Conservation (phyloP, 1,140 invertebrate genomes). For the Drosophila mauritiana region DNA sequence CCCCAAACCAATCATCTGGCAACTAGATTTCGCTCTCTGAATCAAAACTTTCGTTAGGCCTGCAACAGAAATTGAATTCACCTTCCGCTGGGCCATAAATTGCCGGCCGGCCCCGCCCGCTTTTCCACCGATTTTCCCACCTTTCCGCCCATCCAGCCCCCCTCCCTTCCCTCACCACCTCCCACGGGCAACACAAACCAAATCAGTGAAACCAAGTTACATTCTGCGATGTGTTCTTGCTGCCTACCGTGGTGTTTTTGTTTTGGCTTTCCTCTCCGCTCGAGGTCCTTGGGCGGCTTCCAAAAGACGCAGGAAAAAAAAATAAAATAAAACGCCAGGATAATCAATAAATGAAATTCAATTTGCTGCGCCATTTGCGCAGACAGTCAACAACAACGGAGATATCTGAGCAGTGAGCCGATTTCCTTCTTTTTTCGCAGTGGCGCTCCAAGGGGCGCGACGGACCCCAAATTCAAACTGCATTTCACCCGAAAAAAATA, state of each 20-base stretch:
- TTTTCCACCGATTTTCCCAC: no score
- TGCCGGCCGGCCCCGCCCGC: conserved; percentile 23
- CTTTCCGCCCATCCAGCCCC: not conserved
- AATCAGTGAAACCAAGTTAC: conserved; percentile 59
- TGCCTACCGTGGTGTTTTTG: conserved; percentile 1
- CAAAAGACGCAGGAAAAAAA: conserved; percentile 45
- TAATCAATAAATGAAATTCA: conserved; percentile 84
- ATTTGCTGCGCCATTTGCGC: conserved; percentile 83
- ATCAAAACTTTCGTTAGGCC: conserved; percentile 42
- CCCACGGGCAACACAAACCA: conserved; percentile 40
- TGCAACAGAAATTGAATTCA: conserved; percentile 71
- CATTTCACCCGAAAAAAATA: conserved; percentile 7
- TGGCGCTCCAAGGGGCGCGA: not conserved
- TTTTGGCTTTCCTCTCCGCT: conserved; percentile 24
- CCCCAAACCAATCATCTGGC: conserved; percentile 40
- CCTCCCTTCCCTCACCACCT: no score
- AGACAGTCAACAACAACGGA: conserved; percentile 60
- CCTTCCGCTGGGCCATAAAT: conserved; percentile 73
- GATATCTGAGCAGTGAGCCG: conserved; percentile 8
- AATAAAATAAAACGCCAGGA: conserved; percentile 78
- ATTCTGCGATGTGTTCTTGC: conserved; percentile 51
- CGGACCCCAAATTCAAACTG: conserved; percentile 24
- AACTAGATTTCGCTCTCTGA: conserved; percentile 29
- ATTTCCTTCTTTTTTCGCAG: not conserved
- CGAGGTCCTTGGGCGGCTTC: conserved; percentile 40